Conservation (phyloP, 2,113 vertebrate species). For the Axis porcinus region DNA sequence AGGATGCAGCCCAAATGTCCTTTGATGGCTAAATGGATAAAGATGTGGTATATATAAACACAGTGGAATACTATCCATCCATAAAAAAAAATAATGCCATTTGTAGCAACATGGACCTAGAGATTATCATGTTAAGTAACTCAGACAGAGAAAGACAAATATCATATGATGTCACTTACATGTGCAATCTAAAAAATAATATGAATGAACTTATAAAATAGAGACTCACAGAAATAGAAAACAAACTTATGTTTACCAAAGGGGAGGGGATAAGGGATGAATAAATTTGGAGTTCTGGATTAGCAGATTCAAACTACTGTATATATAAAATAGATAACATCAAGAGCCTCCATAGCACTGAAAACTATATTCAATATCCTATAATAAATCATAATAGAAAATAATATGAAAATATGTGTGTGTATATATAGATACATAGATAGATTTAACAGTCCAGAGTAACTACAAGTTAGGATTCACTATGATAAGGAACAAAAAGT, state of each 20-base stretch:
- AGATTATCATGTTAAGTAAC: not conserved
- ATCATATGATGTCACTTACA: not conserved
- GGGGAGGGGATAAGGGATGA: not conserved
- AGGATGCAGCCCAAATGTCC: not conserved
- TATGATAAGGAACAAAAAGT: not conserved
- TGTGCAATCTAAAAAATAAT: not conserved
- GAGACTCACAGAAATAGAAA: not conserved
- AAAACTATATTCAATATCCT: not conserved
- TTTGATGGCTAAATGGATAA: not conserved
- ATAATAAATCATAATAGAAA: not conserved
- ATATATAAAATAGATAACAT: not conserved
- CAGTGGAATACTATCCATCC: not conserved
- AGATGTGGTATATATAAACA: not conserved
- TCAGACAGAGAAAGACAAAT: not conserved
- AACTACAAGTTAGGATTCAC: not conserved
- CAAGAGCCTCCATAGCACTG: not conserved
- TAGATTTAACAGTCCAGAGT: not conserved
- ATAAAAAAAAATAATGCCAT: not conserved
- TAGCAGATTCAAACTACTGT: not conserved
- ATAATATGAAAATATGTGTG: not conserved
- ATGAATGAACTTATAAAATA: not conserved
- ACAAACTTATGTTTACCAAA: not conserved
- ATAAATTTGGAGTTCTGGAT: not conserved
- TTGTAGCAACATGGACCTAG: not conserved
- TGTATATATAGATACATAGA: not conserved